Conservation (phyloP, 1,140 invertebrate species). For the Reticulitermes speratus region DNA sequence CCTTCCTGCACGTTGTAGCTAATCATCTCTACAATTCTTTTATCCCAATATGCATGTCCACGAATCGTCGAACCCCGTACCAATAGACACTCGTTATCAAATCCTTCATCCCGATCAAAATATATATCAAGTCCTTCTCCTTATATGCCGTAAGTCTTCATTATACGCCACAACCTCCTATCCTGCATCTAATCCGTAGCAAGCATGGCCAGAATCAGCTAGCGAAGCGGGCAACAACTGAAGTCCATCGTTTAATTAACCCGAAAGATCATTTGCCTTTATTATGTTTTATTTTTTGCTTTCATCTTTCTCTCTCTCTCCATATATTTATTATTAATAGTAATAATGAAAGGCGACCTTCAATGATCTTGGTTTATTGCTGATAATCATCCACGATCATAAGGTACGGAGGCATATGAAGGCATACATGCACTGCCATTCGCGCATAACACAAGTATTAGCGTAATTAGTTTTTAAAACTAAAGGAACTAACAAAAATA, state of each 20-base stretch:
- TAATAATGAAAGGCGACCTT: constrained; percentile 23
- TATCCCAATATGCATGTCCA: neutral
- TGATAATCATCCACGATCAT: neutral
- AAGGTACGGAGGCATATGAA: neutral
- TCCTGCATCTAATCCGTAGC: neutral
- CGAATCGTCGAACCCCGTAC: neutral
- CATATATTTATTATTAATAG: constrained; percentile 27
- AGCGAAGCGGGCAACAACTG: neutral
- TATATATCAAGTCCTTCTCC: neutral
- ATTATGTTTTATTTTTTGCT: neutral
- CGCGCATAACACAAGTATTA: neutral
- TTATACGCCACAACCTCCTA: neutral
- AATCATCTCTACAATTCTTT: neutral
- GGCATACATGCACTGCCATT: neutral
- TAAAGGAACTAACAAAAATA: neutral
- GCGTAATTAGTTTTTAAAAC: constrained; percentile 10
- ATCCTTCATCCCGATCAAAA: neutral
- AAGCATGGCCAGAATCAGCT: neutral
- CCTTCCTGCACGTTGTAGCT: too few species aligned
- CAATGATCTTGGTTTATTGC: neutral
- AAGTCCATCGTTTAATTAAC: constrained; percentile 10
- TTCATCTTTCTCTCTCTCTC: neutral
- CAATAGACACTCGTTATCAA: neutral
- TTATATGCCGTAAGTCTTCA: neutral
- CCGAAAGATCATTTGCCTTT: neutral